Evolutionary conservation across 2,797 vertebrate species (phyloP).

Genomic region (Morus bassanus): DNA sequence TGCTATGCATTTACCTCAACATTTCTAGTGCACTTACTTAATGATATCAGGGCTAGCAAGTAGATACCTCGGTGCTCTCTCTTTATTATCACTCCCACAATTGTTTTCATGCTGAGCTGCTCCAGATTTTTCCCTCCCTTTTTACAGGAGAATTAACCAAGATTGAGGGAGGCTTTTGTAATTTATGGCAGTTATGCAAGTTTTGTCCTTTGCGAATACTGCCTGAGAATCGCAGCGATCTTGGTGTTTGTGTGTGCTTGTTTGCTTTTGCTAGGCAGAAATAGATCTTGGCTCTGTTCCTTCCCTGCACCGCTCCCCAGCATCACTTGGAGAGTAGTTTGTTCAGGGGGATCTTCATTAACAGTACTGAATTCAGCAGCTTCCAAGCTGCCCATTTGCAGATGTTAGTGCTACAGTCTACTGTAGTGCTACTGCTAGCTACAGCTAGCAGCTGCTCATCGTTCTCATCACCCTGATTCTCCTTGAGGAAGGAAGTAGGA

Average conservation of each 20-base stretch:
- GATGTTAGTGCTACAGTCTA: not conserved
- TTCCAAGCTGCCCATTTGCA: not conserved
- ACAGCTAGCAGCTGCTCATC: not conserved
- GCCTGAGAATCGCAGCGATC: not conserved
- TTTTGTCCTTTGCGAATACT: constrained; percentile 38
- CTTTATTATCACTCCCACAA: constrained; percentile 62
- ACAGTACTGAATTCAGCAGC: not conserved
- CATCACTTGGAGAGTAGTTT: not conserved
- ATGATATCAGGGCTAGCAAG: constrained; percentile 48
- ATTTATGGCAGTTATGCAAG: constrained; percentile 54
- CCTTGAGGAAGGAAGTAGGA: not conserved
- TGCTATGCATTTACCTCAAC: constrained; percentile 47
- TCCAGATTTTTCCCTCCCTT: constrained; percentile 56
- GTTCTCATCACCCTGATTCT: not conserved
- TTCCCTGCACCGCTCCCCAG: not conserved
- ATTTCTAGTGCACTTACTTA: constrained; percentile 50
- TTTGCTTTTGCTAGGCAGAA: constrained; percentile 11
- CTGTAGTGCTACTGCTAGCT: too few species aligned
- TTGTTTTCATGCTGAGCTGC: constrained; percentile 61
- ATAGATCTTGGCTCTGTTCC: not conserved
- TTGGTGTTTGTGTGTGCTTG: not conserved
- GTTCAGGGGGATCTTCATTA: not conserved
- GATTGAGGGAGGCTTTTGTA: constrained; percentile 57
- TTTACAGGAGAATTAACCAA: constrained; percentile 55
- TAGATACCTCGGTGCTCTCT: constrained; percentile 15